These are phyloP conservation scores for Borostomias antarcticus DNA, from an alignment of 2,797 vertebrate species.

Conservation along the genomic window DNA sequence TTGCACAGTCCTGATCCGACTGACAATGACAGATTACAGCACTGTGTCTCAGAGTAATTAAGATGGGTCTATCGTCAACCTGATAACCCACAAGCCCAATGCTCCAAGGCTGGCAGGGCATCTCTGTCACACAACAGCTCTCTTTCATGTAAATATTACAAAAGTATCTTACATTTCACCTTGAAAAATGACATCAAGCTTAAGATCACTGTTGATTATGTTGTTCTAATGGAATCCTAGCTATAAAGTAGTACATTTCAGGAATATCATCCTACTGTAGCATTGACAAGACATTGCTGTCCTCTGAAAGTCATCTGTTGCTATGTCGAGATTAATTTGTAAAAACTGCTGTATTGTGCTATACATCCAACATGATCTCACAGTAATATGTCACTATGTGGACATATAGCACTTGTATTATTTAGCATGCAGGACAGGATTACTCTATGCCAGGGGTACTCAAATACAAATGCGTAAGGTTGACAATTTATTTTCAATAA, in stretches of 20 bases:
- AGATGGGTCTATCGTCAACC: constrained; percentile 72
- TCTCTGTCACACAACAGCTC: constrained; percentile 59
- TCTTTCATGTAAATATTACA: constrained; percentile 53
- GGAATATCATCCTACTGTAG: neutral
- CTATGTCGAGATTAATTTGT: too few relatives aligned
- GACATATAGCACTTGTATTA: too few relatives aligned
- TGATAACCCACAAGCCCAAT: constrained; percentile 65
- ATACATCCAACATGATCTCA: too few relatives aligned
- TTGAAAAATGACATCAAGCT: constrained; percentile 13
- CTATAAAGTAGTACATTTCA: neutral
- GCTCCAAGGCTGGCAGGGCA: constrained; percentile 50
- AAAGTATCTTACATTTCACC: constrained; percentile 42
- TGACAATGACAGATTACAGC: constrained; percentile 75
- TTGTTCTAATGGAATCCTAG: constrained; percentile 6
- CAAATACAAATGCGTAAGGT: too few relatives aligned
- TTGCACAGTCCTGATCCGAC: constrained; percentile 71
- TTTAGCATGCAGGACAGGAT: too few relatives aligned
- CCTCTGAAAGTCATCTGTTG: neutral
- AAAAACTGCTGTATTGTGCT: neutral
- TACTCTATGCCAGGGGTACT: too few relatives aligned
- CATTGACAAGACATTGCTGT: neutral
- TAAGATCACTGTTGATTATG: constrained; percentile 12
- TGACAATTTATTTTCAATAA: too few relatives aligned
- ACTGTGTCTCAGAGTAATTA: constrained; percentile 76
- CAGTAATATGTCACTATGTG: too few relatives aligned